Percentiles rank a stretch among this genome's conserved stretches.
Conservation (phyloP, 1,140 invertebrate genomes). For the Sitophilus oryzae region DNA sequence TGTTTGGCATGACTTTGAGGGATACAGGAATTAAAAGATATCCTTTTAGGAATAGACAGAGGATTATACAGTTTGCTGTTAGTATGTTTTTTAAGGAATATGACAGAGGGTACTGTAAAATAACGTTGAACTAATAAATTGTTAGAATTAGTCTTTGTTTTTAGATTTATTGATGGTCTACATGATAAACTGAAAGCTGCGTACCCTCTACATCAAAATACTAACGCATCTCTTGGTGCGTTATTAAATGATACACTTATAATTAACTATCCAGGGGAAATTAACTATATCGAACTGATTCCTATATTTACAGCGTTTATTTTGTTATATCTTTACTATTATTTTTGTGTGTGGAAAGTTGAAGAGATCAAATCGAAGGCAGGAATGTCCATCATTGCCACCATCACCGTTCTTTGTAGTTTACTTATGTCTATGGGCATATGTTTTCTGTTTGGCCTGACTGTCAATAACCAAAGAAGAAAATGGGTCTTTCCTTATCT, state of each 20-base stretch:
- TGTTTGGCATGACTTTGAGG: conserved; percentile 85
- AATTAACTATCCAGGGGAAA: conserved; percentile 81
- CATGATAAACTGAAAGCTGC: conserved; percentile 60
- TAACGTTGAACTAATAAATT: conserved; percentile 1
- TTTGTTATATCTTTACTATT: conserved; percentile 84
- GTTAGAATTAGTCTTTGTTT: conserved; percentile 37
- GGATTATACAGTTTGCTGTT: conserved; percentile 83
- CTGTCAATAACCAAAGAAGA: conserved; percentile 61
- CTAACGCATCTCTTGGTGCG: conserved; percentile 21
- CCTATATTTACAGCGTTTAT: conserved; percentile 79
- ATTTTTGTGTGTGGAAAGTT: conserved; percentile 92
- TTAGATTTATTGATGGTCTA: conserved; percentile 72
- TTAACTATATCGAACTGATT: conserved; percentile 80
- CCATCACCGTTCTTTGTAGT: conserved; percentile 81
- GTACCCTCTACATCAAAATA: conserved; percentile 65
- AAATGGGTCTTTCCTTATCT: conserved; percentile 92
- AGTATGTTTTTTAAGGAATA: conserved; percentile 81
- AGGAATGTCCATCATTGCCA: conserved; percentile 82
- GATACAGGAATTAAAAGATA: conserved; percentile 86
- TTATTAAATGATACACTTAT: conserved; percentile 55
- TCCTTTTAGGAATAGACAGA: conserved; percentile 71
- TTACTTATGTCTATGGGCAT: conserved; percentile 90
- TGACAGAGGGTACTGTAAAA: conserved; percentile 58
- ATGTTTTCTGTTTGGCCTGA: conserved; percentile 86
- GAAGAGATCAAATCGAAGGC: conserved; percentile 90